A percentile compares a stretch with the other conserved stretches of the same genome.
These are phyloP conservation scores for Rhabdornis inornatus DNA, from an alignment of 2,113 vertebrate species.

Conservation along the genomic window DNA sequence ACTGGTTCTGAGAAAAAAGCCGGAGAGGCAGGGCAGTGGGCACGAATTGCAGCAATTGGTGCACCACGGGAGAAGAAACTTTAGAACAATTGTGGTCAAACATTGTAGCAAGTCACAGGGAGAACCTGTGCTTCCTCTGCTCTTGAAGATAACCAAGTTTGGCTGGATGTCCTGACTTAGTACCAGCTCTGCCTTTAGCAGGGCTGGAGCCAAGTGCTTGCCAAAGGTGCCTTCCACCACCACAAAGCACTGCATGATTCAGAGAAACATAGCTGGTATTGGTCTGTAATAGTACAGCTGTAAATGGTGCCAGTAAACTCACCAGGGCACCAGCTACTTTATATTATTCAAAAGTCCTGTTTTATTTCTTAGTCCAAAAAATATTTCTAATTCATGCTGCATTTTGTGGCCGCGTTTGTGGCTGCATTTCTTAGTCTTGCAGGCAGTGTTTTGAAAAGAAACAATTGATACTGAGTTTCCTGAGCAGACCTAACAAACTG, in stretches of 20 bases:
- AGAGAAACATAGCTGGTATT: background rate
- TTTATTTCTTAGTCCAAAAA: background rate
- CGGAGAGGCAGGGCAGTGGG: background rate
- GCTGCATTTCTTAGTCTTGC: background rate
- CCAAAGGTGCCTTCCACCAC: background rate
- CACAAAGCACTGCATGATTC: background rate
- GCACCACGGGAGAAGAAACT: background rate
- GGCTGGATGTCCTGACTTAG: background rate
- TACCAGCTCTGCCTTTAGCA: background rate
- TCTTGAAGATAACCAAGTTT: background rate
- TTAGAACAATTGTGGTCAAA: background rate
- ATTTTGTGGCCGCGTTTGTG: fast-evolving
- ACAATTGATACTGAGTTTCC: background rate
- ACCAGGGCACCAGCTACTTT: background rate
- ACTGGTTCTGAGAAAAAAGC: background rate
- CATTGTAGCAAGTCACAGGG: background rate
- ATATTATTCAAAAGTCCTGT: background rate
- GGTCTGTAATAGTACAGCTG: background rate
- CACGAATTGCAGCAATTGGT: background rate
- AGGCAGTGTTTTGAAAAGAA: background rate
- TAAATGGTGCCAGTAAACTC: background rate
- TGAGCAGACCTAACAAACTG: background rate
- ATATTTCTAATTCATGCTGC: background rate
- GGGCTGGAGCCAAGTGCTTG: background rate
- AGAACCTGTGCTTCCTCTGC: background rate